phyloP scores from a whole-genome alignment of 2,888 invertebrate species.

The Lissonota sp. region DNA sequence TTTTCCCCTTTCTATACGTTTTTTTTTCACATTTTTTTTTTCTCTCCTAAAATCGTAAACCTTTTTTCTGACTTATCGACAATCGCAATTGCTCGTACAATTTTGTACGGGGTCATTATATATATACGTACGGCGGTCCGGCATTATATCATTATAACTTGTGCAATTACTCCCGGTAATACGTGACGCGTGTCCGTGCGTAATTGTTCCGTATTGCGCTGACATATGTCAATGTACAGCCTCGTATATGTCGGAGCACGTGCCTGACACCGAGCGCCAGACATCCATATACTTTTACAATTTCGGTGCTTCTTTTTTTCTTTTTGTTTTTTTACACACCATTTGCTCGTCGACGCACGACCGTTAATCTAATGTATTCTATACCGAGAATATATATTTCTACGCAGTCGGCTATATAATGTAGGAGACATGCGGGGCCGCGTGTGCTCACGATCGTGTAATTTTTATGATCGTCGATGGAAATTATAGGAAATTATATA shows the following conservation, averaged over 20 bases:
- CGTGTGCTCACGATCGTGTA: slow-evolving; percentile 24
- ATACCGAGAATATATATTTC: slow-evolving; percentile 28
- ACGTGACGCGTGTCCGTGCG: slow-evolving; percentile 46
- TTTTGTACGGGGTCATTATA: slow-evolving; percentile 19
- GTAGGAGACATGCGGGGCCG: slow-evolving; percentile 53
- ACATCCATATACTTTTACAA: slow-evolving; percentile 6
- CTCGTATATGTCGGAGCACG: slow-evolving; percentile 28
- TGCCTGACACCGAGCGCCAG: slow-evolving; percentile 33
- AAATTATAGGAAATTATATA: slow-evolving; percentile 19
- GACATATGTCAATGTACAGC: slow-evolving; percentile 58
- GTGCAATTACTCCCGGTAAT: slow-evolving; percentile 50
- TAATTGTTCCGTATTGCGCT: slow-evolving; percentile 48
- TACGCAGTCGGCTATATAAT: neutral
- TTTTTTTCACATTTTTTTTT: slow-evolving; percentile 17
- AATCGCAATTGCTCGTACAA: slow-evolving; percentile 16
- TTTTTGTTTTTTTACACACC: slow-evolving; percentile 30
- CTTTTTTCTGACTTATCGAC: neutral
- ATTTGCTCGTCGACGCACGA: slow-evolving; percentile 46
- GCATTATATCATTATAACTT: slow-evolving; percentile 29
- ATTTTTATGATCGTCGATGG: slow-evolving; percentile 34
- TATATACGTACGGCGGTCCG: too few species aligned
- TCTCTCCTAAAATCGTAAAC: neutral
- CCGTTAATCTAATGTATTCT: slow-evolving; percentile 42
- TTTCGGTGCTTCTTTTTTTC: slow-evolving; percentile 29
- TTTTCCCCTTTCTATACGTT: neutral